phyloP scores from a whole-genome alignment of 2,113 vertebrate species.

The Baryphthengus martii region DNA sequence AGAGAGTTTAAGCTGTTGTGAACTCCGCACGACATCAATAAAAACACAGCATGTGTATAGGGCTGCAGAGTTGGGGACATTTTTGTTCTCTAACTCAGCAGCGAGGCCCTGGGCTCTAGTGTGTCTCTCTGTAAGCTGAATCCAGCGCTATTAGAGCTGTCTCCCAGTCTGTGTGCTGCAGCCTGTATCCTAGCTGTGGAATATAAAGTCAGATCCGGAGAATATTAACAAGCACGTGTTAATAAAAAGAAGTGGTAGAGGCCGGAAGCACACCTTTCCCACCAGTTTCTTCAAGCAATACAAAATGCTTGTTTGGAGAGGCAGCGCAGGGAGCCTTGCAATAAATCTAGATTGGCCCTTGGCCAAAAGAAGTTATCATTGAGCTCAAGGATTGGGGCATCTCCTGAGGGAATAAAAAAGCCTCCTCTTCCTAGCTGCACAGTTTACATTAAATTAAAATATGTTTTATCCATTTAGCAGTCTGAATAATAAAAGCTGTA shows the following conservation, averaged over 20 bases:
- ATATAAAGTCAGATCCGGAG: neutral
- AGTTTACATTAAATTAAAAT: slow-evolving; percentile 77
- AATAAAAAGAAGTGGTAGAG: neutral
- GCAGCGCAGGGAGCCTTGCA: slow-evolving; percentile 14
- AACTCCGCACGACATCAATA: neutral
- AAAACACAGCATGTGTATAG: neutral
- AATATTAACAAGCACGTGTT: neutral
- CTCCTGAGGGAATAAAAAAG: slow-evolving; percentile 54
- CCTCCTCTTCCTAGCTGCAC: slow-evolving; percentile 51
- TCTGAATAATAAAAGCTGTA: slow-evolving; percentile 76
- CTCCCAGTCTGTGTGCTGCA: neutral
- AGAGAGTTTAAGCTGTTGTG: neutral
- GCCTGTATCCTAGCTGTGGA: neutral
- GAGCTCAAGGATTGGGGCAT: slow-evolving; percentile 55
- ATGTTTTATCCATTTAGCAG: slow-evolving; percentile 74
- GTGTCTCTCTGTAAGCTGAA: too few species aligned
- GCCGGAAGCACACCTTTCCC: neutral
- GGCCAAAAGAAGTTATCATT: slow-evolving; percentile 62
- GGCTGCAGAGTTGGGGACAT: fast-evolving
- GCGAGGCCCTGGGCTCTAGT: neutral
- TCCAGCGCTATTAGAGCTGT: neutral
- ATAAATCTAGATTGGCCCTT: slow-evolving; percentile 62
- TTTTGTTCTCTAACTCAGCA: neutral
- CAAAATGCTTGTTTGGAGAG: slow-evolving; percentile 35
- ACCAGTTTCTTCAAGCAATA: slow-evolving; percentile 13